Base-by-base conservation (phyloP, 1,140 invertebrate genomes). In the Drosophila tropicalis region DNA sequence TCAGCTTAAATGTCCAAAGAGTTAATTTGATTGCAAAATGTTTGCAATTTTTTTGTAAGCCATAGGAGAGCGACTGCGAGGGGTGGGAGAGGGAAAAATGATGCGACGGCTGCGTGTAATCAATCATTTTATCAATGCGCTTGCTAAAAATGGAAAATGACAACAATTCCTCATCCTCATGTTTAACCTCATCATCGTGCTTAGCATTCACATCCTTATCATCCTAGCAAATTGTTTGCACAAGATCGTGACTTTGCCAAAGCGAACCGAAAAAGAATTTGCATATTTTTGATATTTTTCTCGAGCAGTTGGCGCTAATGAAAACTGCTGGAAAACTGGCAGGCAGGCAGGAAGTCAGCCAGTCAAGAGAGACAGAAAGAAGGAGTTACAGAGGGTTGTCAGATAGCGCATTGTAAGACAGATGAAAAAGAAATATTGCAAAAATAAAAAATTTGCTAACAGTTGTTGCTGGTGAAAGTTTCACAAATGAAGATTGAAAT, bases 11-110 rank as follows among this genome's bases (percentile, higher is more conserved):
- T 80, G 73, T 81, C 65, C 81, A 87, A 89, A 89, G 84, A 89
- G 84, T 89, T 89, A 89, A 89, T 89, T 89, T 89, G 84, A 89
- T 89, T 89, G 84, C 84, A 81, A 89, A 89, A 89, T 89, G 84
- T 89, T 89, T 73, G 74, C 64, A 76, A 73, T 79, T 84, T 85
- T 60, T 61, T 62, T 39, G 13, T 39, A 12, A 13, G 36, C 36
- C 36, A 39, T 12, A 7, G 36, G 41, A 60, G n/a, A 29, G 44
- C 19, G 29, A 10, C 39, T 12, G 56, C 15, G 15, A 19, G 56
- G 19, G 19, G 36, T 2, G 44, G 15, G 1, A 4, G 36, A 22
- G 47, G 57, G 39, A 40, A 51, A 62, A 29, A 57, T 66, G 66
- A 66, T 71, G 55, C 66, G 70, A 69, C 83, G 80, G 84, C 84